Conservation (phyloP, 2,797 vertebrate genomes). For the Oreochromis mossambicus region DNA sequence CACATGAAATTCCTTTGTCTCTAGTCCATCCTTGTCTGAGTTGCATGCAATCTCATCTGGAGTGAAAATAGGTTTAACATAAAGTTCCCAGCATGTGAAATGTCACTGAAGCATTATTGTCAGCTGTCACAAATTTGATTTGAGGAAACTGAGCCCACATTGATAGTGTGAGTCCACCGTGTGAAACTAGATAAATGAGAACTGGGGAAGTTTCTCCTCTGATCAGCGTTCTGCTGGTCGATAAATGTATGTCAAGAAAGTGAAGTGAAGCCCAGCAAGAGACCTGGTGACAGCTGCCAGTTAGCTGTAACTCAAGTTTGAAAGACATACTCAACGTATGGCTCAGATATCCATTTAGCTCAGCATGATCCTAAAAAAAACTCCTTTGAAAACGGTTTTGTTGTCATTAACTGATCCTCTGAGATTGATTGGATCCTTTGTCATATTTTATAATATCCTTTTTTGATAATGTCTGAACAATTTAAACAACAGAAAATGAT, state of each 20-base stretch:
- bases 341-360: not conserved
- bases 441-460: not conserved
- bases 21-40: not conserved
- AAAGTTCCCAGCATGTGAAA: not conserved
- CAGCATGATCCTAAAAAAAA: not conserved
- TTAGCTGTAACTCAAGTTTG: not conserved
- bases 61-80: not conserved
- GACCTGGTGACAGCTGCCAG: conserved; percentile 22
- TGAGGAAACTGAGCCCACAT: not conserved
- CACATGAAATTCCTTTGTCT: not conserved
- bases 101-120: conserved; percentile 7
- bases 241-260: conserved; percentile 15
- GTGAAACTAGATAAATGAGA: conserved; percentile 22
- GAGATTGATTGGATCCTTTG: not conserved
- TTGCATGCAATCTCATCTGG: not conserved
- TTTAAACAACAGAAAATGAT: not conserved
- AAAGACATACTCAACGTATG: not conserved
- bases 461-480: not conserved
- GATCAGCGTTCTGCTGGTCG: not conserved
- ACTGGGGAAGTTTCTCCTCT: conserved; percentile 10
- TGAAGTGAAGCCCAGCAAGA: not conserved
- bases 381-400: not conserved
- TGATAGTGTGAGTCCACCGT: conserved; percentile 4
- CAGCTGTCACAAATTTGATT: conserved; percentile 26
- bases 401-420: not conserved